These are phyloP conservation scores for Augochlora pura DNA, from an alignment of 1,140 invertebrate genomes.

Conservation along the genomic window DNA sequence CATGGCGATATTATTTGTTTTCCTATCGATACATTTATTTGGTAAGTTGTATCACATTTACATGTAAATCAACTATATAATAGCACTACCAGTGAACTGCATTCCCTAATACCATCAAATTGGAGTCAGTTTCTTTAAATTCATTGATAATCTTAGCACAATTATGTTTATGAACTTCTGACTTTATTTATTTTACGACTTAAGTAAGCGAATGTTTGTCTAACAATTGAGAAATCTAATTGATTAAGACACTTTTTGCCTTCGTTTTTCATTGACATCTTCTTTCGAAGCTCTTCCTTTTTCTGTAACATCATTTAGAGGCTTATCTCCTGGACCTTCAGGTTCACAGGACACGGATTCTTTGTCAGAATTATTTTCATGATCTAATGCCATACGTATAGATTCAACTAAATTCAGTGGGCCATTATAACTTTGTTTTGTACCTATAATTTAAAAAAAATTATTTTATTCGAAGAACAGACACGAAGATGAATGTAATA, in stretches of 20 bases:
- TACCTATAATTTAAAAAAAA: constrained; percentile 77
- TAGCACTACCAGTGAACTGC: neutral
- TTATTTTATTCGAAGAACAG: neutral
- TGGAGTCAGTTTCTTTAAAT: neutral
- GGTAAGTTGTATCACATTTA: constrained; percentile 11
- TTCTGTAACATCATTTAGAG: constrained; percentile 12
- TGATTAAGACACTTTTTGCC: constrained; percentile 76
- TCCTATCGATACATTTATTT: constrained; percentile 30
- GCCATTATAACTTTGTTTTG: constrained; percentile 82
- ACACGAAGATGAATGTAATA: neutral
- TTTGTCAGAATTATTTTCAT: constrained; percentile 65
- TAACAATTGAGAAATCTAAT: constrained; percentile 5
- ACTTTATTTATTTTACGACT: neutral
- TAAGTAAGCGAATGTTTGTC: neutral
- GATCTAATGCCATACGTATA: constrained; percentile 82
- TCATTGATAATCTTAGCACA: neutral
- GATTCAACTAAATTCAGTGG: constrained; percentile 82
- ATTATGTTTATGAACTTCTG: neutral
- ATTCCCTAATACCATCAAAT: neutral
- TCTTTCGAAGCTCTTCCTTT: constrained; percentile 17
- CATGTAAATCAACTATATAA: neutral
- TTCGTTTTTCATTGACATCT: constrained; percentile 56
- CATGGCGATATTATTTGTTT: constrained; percentile 8
- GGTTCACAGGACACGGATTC: constrained; percentile 6
- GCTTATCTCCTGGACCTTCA: constrained; percentile 58